Evolutionary conservation across 2,888 invertebrate genomes (phyloP).

Genomic region (Anaspis maculata): DNA sequence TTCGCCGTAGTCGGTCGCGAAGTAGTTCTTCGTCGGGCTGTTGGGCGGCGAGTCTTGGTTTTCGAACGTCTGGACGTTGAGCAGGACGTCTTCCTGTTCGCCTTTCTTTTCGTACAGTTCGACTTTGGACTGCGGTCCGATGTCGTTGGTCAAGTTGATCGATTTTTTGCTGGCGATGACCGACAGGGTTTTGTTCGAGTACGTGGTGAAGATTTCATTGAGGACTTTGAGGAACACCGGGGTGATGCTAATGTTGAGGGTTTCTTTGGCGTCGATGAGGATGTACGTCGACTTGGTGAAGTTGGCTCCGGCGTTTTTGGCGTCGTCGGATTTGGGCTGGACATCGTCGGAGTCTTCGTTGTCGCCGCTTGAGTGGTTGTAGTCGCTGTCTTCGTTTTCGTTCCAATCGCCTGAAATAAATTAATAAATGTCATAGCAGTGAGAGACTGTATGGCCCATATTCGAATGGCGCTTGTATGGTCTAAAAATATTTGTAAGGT

Average conservation of each 20-base stretch:
- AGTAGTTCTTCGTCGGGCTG: slow-evolving; percentile 43
- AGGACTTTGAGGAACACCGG: slow-evolving; percentile 52
- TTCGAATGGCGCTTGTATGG: no score
- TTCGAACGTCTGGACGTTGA: slow-evolving; percentile 52
- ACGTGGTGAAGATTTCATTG: slow-evolving; percentile 39
- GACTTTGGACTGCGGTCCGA: slow-evolving; percentile 53
- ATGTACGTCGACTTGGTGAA: slow-evolving; percentile 54
- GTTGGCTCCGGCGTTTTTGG: slow-evolving; percentile 10
- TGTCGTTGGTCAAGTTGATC: slow-evolving; percentile 53
- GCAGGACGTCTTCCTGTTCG: slow-evolving; percentile 37
- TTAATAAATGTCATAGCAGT: no score
- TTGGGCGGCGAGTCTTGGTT: slow-evolving; percentile 55
- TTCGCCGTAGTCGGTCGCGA: slow-evolving; percentile 22
- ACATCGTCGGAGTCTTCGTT: slow-evolving; percentile 35
- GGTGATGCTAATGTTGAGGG: slow-evolving; percentile 60
- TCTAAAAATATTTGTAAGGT: no score
- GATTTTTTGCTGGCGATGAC: slow-evolving; percentile 36
- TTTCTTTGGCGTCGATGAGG: slow-evolving; percentile 58
- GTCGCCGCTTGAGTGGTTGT: slow-evolving; percentile 49
- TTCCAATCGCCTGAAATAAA: slow-evolving; percentile 38
- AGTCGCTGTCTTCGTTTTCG: slow-evolving; percentile 40
- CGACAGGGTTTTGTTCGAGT: slow-evolving; percentile 39
- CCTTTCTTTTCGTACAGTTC: slow-evolving; percentile 47
- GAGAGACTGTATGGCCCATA: no score
- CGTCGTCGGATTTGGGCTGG: slow-evolving; percentile 16